Evolutionary conservation across 2,113 vertebrate genomes (phyloP), one percentile per base, ranked within the genome.

Genomic region (Diphyllodes magnificus): DNA sequence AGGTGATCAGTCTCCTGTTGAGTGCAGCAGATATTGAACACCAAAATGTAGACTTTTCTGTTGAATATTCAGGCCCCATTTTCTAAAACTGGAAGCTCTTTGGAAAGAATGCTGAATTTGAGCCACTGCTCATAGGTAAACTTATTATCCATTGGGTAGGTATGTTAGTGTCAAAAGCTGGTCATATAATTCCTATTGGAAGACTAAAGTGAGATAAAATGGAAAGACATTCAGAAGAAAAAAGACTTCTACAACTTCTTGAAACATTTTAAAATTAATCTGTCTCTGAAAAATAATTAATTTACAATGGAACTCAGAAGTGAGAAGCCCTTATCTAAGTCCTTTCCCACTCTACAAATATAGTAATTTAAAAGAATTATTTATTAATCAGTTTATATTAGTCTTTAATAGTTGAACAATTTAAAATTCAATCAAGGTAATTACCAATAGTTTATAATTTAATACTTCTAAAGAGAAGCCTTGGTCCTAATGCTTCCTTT

Each of bases 401-500:
- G 2, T 44, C 33, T 66, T 91, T 57, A 53, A 61, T 18, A 56
- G 14, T 0, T 75, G 25, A 70, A 56, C 3, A 44, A 44, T 45
- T 82, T 79, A 39, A 89, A 69, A 35, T 53, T 14, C 17, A 78
- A 14, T 85, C n/a, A 37, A 16, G 10, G 7, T 42, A 57, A 57
- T 22, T 30, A 47, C 11, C 2, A 54, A 14, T 31, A 13, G 3
- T 25, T 61, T 49, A 40, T 27, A 61, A 82, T 11, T 31, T 44
- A 25, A 27, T 47, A 24, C 2, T 75, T 78, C 13, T 47, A 44
- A 85, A 68, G 7, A 64, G 45, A 73, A 72, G 1, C 5, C 16
- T 49, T 44, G 10, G 15, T 71, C 23, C 13, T 10, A 42, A 8
- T 0, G 0, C 40, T 9, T 65, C 11, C 17, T 61, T 70, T 14